A percentile compares a stretch with the other conserved stretches of the same genome.
Conservation (phyloP, 35 echinoderm and acorn worm genomes). For the Chiridota heheva region DNA sequence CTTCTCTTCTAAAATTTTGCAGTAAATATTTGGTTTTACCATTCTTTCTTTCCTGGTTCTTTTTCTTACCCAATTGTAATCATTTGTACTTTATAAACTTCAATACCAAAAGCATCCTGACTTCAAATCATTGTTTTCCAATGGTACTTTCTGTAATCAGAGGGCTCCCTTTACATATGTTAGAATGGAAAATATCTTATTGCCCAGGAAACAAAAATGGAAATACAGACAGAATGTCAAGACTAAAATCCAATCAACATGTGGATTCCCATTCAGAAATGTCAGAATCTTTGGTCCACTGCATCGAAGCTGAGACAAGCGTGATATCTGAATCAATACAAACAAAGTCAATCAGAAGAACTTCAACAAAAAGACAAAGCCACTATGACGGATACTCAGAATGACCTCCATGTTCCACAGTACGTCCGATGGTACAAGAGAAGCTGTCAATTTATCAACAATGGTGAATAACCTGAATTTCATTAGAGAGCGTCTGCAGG, state of each 20-base stretch:
- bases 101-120: too few species aligned
- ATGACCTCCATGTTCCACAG: too few species aligned
- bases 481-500: background rate
- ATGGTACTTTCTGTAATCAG: too few species aligned
- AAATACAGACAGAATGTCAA: slow-evolving; percentile 16
- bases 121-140: too few species aligned
- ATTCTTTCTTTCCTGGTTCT: too few species aligned
- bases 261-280: background rate
- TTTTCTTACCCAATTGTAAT: too few species aligned
- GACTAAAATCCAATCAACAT: too few species aligned
- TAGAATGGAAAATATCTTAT: slow-evolving; percentile 36
- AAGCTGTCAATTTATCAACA: background rate
- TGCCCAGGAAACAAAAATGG: slow-evolving; percentile 4
- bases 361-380: background rate
- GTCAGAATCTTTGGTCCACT: slow-evolving; percentile 8
- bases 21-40: too few species aligned
- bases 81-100: too few species aligned
- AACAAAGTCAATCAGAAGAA: background rate
- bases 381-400: background rate
- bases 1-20: too few species aligned
- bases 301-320: background rate
- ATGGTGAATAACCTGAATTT: background rate
- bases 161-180: too few species aligned
- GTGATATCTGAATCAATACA: background rate
- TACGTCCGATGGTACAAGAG: too few species aligned